A percentile compares a stretch with the other conserved stretches of the same genome.
Conservation (phyloP, 1,140 invertebrate genomes). For the Platyscapa corneri region DNA sequence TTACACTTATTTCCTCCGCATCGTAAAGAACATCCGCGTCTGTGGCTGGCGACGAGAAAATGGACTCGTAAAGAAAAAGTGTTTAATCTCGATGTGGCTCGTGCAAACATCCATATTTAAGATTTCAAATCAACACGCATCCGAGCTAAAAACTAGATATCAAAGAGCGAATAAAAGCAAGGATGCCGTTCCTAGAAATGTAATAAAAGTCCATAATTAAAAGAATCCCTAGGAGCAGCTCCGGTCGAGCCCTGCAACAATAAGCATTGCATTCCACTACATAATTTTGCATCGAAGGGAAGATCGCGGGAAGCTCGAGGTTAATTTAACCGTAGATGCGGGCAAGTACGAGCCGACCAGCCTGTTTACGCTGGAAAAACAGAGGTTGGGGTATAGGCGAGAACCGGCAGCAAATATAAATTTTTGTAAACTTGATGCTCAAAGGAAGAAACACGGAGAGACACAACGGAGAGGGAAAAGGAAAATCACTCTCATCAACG, state of each 20-base stretch:
- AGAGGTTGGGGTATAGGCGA: too few relatives aligned
- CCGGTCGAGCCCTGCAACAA: background rate
- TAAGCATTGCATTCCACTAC: background rate
- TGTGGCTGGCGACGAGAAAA: too few relatives aligned
- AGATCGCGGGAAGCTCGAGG: background rate
- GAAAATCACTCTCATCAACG: slow-evolving; percentile 57
- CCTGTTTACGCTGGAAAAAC: background rate
- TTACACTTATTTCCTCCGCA: too few relatives aligned
- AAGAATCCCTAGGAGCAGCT: background rate
- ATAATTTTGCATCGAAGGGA: background rate
- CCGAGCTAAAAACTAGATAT: too few relatives aligned
- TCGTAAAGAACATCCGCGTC: too few relatives aligned
- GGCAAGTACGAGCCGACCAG: background rate
- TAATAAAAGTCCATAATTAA: slow-evolving; percentile 22
- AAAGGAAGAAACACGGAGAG: background rate
- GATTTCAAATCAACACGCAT: too few relatives aligned
- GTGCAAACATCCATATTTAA: too few relatives aligned
- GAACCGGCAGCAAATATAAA: slow-evolving; percentile 21
- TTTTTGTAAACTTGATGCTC: slow-evolving; percentile 34
- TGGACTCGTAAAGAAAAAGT: too few relatives aligned
- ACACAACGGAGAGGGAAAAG: slow-evolving; percentile 27
- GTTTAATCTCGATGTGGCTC: too few relatives aligned
- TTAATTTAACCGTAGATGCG: slow-evolving; percentile 9
- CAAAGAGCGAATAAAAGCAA: background rate
- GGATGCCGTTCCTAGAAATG: background rate